Evolutionary conservation across 2,113 vertebrate genomes (phyloP).

Genomic region (Anguilla japonica): DNA sequence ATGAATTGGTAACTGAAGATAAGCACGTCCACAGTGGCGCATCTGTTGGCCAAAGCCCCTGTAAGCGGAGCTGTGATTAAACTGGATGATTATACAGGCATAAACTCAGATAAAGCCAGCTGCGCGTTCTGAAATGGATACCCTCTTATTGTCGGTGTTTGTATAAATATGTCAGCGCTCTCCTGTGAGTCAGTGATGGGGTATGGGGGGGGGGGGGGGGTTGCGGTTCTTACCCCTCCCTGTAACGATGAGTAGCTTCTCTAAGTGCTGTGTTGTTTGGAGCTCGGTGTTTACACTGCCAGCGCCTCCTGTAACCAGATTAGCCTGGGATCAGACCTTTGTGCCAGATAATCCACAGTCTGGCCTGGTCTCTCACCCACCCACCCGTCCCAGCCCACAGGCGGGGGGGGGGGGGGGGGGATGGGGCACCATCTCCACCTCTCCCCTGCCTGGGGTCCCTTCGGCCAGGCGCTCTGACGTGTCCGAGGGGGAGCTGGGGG

Average conservation of each 20-base stretch:
- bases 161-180: conserved; percentile 27
- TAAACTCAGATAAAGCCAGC: conserved; percentile 8
- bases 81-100: conserved; percentile 17
- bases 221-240: neutral
- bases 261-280: conserved; percentile 28
- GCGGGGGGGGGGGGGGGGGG: neutral
- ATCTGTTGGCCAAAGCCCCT: conserved; percentile 15
- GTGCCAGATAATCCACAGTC: conserved; percentile 47
- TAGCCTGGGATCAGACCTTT: conserved; percentile 40
- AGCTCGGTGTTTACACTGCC: conserved; percentile 37
- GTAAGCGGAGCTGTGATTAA: conserved; percentile 10
- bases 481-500: neutral
- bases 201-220: neutral
- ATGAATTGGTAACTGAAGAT: neutral
- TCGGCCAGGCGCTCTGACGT: neutral
- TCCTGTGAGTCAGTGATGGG: conserved; percentile 36
- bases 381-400: conserved; percentile 10
- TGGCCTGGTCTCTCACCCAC: conserved; percentile 31
- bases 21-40: neutral
- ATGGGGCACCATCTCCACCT: neutral
- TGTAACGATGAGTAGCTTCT: conserved; percentile 45
- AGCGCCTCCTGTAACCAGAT: conserved; percentile 37
- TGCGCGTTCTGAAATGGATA: conserved; percentile 16
- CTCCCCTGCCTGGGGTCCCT: neutral
- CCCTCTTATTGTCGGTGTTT: conserved; percentile 11